A percentile compares a stretch with the other conserved stretches of the same genome.
Conservation (phyloP, 2,113 vertebrate species). For the Tachycineta bicolor region DNA sequence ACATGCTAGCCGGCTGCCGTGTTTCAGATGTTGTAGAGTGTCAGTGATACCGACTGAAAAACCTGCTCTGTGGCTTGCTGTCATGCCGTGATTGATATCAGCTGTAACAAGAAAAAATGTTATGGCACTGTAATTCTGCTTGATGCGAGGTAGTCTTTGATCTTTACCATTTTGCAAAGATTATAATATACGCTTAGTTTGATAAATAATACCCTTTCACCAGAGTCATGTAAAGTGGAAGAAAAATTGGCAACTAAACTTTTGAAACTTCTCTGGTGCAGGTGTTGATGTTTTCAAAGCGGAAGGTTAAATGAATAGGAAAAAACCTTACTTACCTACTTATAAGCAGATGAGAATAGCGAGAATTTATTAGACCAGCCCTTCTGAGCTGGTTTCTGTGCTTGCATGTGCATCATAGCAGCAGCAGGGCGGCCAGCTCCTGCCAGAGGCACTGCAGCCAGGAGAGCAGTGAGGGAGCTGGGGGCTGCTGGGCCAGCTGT, state of each 20-base stretch:
- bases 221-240: slow-evolving; percentile 24
- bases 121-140: slow-evolving; percentile 73
- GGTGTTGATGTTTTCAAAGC: neutral
- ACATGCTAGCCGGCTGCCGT: slow-evolving; percentile 2
- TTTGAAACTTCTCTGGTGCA: slow-evolving; percentile 8
- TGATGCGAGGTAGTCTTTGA: slow-evolving; percentile 76
- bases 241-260: slow-evolving; percentile 54
- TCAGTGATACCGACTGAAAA: slow-evolving; percentile 57
- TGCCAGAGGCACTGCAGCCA: neutral
- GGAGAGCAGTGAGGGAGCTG: neutral
- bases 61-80: slow-evolving; percentile 56
- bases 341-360: neutral
- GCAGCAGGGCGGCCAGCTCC: rapidly evolving
- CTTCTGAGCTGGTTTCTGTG: neutral
- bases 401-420: rapidly evolving
- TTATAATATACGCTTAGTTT: slow-evolving; percentile 68
- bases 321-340: neutral
- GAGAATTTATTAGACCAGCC: neutral
- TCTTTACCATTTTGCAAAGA: slow-evolving; percentile 75
- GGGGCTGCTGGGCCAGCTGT: neutral
- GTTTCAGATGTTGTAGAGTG: slow-evolving; percentile 46
- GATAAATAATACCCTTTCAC: slow-evolving; percentile 74
- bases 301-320: neutral
- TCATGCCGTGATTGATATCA: slow-evolving; percentile 73
- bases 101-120: slow-evolving; percentile 76